Base-by-base conservation (phyloP, 2,113 vertebrate species). In the Dissostichus mawsoni region DNA sequence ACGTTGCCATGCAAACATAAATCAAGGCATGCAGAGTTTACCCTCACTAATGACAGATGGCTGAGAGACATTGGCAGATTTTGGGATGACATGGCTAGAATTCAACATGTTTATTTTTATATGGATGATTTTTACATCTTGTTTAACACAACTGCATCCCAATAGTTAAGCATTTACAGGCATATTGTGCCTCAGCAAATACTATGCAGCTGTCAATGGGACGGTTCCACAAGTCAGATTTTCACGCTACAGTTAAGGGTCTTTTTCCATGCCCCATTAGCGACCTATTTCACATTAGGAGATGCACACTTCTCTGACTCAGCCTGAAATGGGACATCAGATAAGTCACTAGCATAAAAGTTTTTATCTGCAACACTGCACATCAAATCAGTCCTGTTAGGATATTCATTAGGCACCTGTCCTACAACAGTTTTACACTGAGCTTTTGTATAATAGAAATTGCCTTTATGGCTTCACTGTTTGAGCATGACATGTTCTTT, bases 141-240 rank as follows among this genome's bases (percentile, higher is more conserved):
- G n/a, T 66, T 85, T 51, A 44, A 69, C 66, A 56, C 45, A n/a
- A 29, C 0, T 58, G 17, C 63, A 80, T 41, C 8, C 12, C 47
- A 10, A 2, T 45, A 59, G 51, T 69, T 81, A 56, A 73, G 66
- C 57, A 62, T 65, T 61, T n/a, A 81, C 56, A 61, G 20, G 45
- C 45, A 50, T 41, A 8, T 11, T 45, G 36, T 64, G 55, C 36
- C 44, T 58, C 17, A 0, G 56, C 16, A 62, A 82, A 59, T 83
- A 41, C 50, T 55, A 57, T 55, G 61, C 76, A 83, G 72, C 80
- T 87, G 78, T 87, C 81, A 87, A 45, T 77, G 68, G 82, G 81
- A 78, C 74, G 67, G 73, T 86, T 87, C 82, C 82, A 80, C 82
- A 66, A 56, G 76, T 90, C 75, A 78, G 69, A 84, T 51, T 76